Evolutionary conservation across 2,888 invertebrate genomes (phyloP), one percentile per base, ranked within the genome.

Genomic region (Erebia aethiops): DNA sequence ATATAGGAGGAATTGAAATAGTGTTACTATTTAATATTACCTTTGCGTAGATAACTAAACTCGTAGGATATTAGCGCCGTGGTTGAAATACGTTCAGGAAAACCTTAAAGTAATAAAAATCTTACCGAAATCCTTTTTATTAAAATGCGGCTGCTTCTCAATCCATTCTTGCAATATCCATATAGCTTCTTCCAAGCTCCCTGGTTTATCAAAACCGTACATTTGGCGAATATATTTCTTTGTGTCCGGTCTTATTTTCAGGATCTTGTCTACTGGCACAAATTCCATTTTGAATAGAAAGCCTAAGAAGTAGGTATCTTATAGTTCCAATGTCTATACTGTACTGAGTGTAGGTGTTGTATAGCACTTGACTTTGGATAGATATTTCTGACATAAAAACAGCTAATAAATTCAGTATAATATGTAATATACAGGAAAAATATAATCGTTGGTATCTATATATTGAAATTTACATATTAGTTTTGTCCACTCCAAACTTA

Each of bases 91-190:
- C 35, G 35, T 35, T 35, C 35, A 7, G 35, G 14, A 49, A 11
- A 4, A 14, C 14, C 2, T 13, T 49, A 13, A 49, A 52, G 1
- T 16, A 14, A 7, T 46, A 46, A 35, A 60, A 64, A 69, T 81
- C 85, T 82, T 65, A 85, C 86, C 67, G 70, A 82, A 83, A 70
- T 84, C 79, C 51, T 80, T 85, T 46, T 82, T 83, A 0, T 70
- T 67, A 21, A 85, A 83, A 77, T 85, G 86, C 0, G 74, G 52
- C 54, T 85, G 84, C 65, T 83, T 82, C n/a, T 78, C 71, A 2
- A 84, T 35, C 88, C 88, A 88, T 0, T 82, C 78, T 14, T 82
- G 77, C 3, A 89, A 67, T 21, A 86, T 79, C 2, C 78, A 75
- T 1, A 86, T 67, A 0, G 85, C 79, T 69, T 85, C 78, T 2